Base-by-base conservation (phyloP, 1,140 invertebrate genomes). In the Lordiphosa mommai region DNA sequence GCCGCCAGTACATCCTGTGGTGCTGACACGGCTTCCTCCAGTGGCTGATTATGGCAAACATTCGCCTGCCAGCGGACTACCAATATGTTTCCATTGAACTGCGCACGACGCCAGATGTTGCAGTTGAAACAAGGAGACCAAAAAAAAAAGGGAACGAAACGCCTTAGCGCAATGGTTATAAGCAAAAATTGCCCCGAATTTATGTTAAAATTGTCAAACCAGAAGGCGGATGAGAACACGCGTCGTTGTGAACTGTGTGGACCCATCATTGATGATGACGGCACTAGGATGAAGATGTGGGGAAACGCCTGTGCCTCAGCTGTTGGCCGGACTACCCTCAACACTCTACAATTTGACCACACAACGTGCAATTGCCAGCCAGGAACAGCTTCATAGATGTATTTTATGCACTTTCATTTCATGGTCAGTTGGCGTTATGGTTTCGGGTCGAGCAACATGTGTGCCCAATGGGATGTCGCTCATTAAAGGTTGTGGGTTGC, bases 341-440 rank as follows among this genome's bases (percentile, higher is more conserved):
- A 43, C 51, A 47, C 50, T 32, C 57, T 74, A 71, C 66, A 44
- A 84, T 84, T 67, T 44, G 77, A 82, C 76, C 76, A 59, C 76
- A 84, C 61, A 71, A 82, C 67, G 71, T 82, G 77, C 71, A 84
- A 82, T 82, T 82, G 76, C 51, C 61, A 70, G 57, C 17, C 65
- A 52, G 50, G 63, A 60, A 53, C 36, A 38, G 43, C 38, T 8
- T 48, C 47, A 82, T 76, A 44, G 53, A 71, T 76, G 77, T 84
- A 72, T 64, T 82, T 82, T 82, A 82, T 82, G 76, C 76, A 82
- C 76, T 82, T 76, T 80, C 77, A 84, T 74, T 68, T 82, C 72
- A 82, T 84, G 77, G 76, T 76, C 76, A 84, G 76, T 80, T 80
- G 70, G 50, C 65, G 66, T 80, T 82, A 80, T 82, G 74, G 76